Percentiles rank a stretch among this genome's conserved stretches.
These are phyloP conservation scores for Pyxicephalus adspersus DNA, from an alignment of 2,113 vertebrate species.

Conservation along the genomic window DNA sequence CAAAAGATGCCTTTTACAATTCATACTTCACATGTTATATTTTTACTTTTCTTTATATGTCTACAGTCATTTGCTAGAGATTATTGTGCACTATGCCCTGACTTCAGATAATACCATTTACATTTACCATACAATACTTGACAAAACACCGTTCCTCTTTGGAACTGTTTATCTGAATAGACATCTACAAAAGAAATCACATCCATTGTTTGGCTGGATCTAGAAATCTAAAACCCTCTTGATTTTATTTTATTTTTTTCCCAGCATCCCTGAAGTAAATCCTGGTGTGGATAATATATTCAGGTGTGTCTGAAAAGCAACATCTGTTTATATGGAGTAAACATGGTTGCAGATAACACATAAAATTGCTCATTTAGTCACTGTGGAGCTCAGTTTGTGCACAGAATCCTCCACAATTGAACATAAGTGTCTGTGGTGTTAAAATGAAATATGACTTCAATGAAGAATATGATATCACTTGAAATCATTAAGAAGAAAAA, in stretches of 20 bases:
- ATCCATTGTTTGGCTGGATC: conserved; percentile 26
- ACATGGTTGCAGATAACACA: neutral
- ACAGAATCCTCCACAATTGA: neutral
- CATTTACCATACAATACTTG: conserved; percentile 15
- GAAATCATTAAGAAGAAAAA: no score
- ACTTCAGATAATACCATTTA: neutral
- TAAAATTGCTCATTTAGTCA: neutral
- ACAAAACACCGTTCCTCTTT: neutral
- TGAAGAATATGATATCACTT: no score
- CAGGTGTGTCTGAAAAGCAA: neutral
- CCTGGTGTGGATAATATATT: conserved; percentile 1
- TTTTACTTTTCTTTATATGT: neutral
- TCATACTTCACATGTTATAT: no score
- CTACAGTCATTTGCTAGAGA: neutral
- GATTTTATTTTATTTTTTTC: conserved; percentile 4
- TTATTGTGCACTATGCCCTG: neutral
- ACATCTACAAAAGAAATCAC: neutral
- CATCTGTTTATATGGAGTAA: conserved; percentile 18
- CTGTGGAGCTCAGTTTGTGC: neutral
- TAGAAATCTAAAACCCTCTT: conserved; percentile 24
- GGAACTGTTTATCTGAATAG: conserved; percentile 12
- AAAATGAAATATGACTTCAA: no score
- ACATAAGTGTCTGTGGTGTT: no score
- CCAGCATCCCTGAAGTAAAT: neutral
- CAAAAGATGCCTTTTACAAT: no score